These are phyloP conservation scores for Thymelicus lineola DNA, from an alignment of 2,888 invertebrate species.

Conservation along the genomic window DNA sequence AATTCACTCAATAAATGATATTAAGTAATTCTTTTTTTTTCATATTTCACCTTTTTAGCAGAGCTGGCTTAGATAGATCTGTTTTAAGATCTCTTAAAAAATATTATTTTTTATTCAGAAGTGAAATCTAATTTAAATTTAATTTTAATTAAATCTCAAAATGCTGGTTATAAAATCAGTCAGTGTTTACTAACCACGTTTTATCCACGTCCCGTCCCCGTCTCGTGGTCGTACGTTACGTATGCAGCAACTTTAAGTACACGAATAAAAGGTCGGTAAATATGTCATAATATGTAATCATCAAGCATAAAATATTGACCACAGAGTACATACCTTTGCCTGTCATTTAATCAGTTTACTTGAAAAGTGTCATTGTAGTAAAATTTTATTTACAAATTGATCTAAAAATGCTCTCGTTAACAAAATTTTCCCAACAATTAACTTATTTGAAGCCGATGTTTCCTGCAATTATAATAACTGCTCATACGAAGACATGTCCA, in stretches of 20 bases:
- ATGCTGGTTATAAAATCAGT: no score
- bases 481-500: constrained; percentile 44
- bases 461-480: constrained; percentile 12
- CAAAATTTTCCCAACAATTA: constrained; percentile 28
- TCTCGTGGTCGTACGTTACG: no score
- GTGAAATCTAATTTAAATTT: no score
- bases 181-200: no score
- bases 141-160: no score
- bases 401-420: not conserved
- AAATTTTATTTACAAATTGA: not conserved
- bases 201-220: no score
- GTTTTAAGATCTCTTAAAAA: no score
- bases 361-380: not conserved
- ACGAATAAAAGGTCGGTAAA: no score
- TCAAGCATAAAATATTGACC: not conserved
- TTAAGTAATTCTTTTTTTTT: not conserved
- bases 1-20: not conserved
- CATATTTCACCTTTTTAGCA: not conserved
- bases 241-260: no score
- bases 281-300: no score
- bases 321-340: not conserved
- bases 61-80: no score
- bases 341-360: not conserved
- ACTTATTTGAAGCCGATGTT: not conserved
- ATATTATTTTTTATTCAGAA: no score